Evolutionary conservation across 1,140 invertebrate genomes (phyloP).

Genomic region (Drosophila dunni): DNA sequence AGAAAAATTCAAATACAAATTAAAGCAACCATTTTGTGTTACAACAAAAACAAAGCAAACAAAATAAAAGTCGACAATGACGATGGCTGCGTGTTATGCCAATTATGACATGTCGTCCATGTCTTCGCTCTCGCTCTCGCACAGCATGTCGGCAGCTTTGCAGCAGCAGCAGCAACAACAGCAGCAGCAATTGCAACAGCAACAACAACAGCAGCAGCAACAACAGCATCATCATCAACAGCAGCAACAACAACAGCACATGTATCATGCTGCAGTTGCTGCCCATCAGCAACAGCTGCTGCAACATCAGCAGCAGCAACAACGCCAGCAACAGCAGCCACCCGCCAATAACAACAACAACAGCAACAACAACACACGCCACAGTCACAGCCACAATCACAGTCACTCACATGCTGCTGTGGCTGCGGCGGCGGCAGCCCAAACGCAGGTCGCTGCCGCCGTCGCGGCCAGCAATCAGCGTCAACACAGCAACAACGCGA

Average conservation of each 20-base stretch:
- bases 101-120: conserved; percentile 84
- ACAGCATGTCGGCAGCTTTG: conserved; percentile 64
- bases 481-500: conserved; percentile 54
- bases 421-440: conserved; percentile 52
- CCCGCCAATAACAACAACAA: conserved; percentile 55
- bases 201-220: conserved; percentile 58
- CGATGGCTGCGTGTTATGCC: conserved; percentile 84
- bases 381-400: conserved; percentile 50
- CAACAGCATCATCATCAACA: conserved; percentile 47
- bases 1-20: conserved; percentile 37
- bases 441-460: conserved; percentile 62
- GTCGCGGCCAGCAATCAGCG: conserved; percentile 61
- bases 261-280: conserved; percentile 67
- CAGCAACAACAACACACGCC: conserved; percentile 57
- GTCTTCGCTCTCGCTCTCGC: conserved; percentile 68
- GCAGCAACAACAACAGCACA: conserved; percentile 74
- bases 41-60: conserved; percentile 45
- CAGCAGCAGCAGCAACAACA: conserved; percentile 66
- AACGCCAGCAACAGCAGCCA: conserved; percentile 46
- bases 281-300: conserved; percentile 73
- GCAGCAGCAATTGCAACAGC: conserved; percentile 65
- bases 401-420: conserved; percentile 56
- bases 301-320: conserved; percentile 65
- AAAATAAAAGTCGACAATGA: conserved; percentile 66
- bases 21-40: conserved; percentile 59